Evolutionary conservation across 1,140 invertebrate species (phyloP).

Genomic region (Olivierus martensii): DNA sequence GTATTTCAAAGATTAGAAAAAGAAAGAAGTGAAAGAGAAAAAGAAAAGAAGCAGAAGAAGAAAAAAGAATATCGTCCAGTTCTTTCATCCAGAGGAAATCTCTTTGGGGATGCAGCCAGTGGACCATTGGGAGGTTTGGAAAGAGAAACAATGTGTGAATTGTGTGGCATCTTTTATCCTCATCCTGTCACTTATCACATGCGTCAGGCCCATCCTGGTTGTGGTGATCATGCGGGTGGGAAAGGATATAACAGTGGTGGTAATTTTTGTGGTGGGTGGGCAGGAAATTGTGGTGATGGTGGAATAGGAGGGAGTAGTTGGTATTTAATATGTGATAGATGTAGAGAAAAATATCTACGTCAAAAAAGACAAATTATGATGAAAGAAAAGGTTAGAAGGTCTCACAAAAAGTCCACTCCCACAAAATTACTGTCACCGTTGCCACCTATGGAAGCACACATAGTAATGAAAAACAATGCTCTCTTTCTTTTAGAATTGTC

Average conservation of each 20-base stretch:
- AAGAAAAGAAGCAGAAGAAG: conserved; percentile 28
- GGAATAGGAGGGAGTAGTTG: conserved; percentile 67
- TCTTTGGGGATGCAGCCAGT: conserved; percentile 27
- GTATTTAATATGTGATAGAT: conserved; percentile 83
- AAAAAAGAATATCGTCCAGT: conserved; percentile 30
- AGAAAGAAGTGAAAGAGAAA: conserved; percentile 19
- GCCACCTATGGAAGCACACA: conserved; percentile 45
- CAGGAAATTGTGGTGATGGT: conserved; percentile 74
- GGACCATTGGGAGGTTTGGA: conserved; percentile 22
- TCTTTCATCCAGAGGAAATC: conserved; percentile 25
- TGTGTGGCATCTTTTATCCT: conserved; percentile 61
- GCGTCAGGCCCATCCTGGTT: conserved; percentile 74
- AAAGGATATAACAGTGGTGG: conserved; percentile 78
- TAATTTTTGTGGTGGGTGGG: conserved; percentile 71
- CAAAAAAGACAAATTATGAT: conserved; percentile 33
- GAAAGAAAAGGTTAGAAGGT: conserved; percentile 28
- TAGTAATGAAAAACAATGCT: conserved; percentile 82
- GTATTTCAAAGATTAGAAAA: conserved; percentile 35
- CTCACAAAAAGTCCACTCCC: conserved; percentile 27
- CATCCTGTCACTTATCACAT: conserved; percentile 84
- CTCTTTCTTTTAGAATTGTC: conserved; percentile 83
- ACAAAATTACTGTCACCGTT: conserved; percentile 27
- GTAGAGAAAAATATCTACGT: conserved; percentile 64
- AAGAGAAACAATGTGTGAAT: conserved; percentile 61
- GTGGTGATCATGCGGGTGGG: conserved; percentile 66